Conservation (phyloP, 2,113 vertebrate genomes). For the Callithrix jacchus region DNA sequence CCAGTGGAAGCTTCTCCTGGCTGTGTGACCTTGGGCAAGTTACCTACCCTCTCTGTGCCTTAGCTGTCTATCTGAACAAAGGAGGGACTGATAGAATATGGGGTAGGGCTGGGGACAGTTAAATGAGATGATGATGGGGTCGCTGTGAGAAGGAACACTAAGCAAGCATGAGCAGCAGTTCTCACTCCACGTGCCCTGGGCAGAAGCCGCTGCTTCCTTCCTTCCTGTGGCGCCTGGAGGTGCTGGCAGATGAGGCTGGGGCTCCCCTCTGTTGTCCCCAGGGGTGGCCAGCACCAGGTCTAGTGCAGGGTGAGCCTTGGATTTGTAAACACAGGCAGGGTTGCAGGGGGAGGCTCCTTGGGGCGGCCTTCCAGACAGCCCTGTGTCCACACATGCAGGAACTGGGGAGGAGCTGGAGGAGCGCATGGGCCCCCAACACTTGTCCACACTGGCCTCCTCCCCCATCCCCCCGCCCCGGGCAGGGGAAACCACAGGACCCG, state of each 20-base stretch:
- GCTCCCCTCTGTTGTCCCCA: rapidly evolving
- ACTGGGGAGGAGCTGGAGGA: too few relatives aligned
- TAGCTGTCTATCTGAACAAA: neutral
- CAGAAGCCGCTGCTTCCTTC: neutral
- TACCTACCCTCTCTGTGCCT: neutral
- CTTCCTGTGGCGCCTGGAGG: neutral
- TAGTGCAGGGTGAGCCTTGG: constrained; percentile 47
- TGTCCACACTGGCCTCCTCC: rapidly evolving
- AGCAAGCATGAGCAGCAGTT: too few relatives aligned
- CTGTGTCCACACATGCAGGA: neutral
- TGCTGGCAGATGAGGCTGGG: neutral
- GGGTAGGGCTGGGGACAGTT: rapidly evolving
- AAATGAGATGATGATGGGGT: rapidly evolving
- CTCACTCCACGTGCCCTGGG: neutral
- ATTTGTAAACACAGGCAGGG: neutral
- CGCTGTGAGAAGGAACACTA: rapidly evolving
- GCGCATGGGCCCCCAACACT: too few relatives aligned
- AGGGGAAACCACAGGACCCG: constrained; percentile 17
- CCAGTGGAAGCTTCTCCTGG: neutral
- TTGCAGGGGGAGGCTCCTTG: neutral
- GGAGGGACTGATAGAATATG: rapidly evolving
- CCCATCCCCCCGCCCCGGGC: rapidly evolving
- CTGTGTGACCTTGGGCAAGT: neutral
- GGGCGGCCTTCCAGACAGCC: neutral
- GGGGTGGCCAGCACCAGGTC: constrained; percentile 43